Evolutionary conservation across 2,888 invertebrate genomes (phyloP).

Genomic region (Saturnia pavonia): DNA sequence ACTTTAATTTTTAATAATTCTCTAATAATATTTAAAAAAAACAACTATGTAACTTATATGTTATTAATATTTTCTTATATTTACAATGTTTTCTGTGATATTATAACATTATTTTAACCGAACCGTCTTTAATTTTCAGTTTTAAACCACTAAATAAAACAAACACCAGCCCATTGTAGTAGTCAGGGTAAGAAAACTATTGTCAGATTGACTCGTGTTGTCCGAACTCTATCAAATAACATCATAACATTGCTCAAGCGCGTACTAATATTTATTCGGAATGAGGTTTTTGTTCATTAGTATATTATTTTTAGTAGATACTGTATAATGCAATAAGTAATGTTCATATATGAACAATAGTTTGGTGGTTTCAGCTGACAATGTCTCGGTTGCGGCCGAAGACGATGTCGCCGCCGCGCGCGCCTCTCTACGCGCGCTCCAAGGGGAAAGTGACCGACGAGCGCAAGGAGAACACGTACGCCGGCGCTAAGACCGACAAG

Average conservation of each 20-base stretch:
- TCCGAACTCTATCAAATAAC: constrained; percentile 51
- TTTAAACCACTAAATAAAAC: constrained; percentile 65
- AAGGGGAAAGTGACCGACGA: constrained; percentile 70
- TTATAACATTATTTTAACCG: constrained; percentile 32
- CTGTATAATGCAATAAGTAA: background rate
- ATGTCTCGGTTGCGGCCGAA: constrained; percentile 72
- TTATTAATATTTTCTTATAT: background rate
- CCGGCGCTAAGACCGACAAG: constrained; percentile 59
- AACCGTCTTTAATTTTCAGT: constrained; percentile 72
- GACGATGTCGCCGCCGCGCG: constrained; percentile 60
- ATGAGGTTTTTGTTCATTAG: constrained; percentile 28
- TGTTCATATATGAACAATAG: constrained; percentile 13
- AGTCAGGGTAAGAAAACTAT: constrained; percentile 63
- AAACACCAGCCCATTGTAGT: constrained; percentile 55
- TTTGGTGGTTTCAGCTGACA: constrained; percentile 58
- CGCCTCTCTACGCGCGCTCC: constrained; percentile 64
- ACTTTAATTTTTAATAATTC: background rate
- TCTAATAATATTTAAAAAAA: too few species aligned
- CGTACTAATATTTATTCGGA: constrained; percentile 45
- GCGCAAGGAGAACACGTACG: constrained; percentile 75
- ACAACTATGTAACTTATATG: too few species aligned
- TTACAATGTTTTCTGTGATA: constrained; percentile 18
- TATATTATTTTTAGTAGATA: background rate
- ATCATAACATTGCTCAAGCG: constrained; percentile 35
- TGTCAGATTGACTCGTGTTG: constrained; percentile 57